Evolutionary conservation across 2,113 vertebrate genomes (phyloP), one percentile per base, ranked within the genome.

Genomic region (Calonectris borealis): DNA sequence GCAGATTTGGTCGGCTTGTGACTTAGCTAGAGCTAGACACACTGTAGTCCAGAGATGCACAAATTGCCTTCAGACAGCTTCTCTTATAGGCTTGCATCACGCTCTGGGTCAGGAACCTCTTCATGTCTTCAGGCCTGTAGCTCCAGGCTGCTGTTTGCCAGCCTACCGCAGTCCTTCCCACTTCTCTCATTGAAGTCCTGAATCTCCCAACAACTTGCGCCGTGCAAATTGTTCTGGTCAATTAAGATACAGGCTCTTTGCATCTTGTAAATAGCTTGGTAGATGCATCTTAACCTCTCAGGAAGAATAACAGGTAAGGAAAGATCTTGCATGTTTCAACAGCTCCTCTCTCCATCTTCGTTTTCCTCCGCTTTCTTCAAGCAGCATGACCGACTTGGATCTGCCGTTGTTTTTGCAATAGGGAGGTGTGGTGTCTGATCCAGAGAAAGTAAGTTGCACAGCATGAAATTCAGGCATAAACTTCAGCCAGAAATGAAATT

Each of bases 351-450:
- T 88, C 52, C 34, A 38, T 46, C 40, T 14, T 62, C 1, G 0
- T 76, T 91, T 62, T 76, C 26, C 27, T 81, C 13, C 5, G 11
- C 48, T 69, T 89, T 19, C 24, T 65, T 72, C 7, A 32, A 72
- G 65, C 68, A 7, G 2, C 19, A 7, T 66, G 71, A 70, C 62
- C 0, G 0, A 36, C 40, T 85, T 0, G 1, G 17, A 55, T 73
- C 32, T 68, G 55, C 36, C 4, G 0, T 72, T 83, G 29, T 26
- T 66, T 66, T 73, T 87, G 38, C 34, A 64, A 1, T 16, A 64
- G 62, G 51, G 38, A 76, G 49, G 16, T 90, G 38, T 82, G 55
- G 40, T 82, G 17, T 42, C 65, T 49, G 20, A 14, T 88, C 83
- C 31, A 15, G 4, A 92, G 71, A 72, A 51, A 82, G 34, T 13